Evolutionary conservation across 2,888 invertebrate species (phyloP), one percentile per base, ranked within the genome.

Genomic region (Xanthia icteritia): DNA sequence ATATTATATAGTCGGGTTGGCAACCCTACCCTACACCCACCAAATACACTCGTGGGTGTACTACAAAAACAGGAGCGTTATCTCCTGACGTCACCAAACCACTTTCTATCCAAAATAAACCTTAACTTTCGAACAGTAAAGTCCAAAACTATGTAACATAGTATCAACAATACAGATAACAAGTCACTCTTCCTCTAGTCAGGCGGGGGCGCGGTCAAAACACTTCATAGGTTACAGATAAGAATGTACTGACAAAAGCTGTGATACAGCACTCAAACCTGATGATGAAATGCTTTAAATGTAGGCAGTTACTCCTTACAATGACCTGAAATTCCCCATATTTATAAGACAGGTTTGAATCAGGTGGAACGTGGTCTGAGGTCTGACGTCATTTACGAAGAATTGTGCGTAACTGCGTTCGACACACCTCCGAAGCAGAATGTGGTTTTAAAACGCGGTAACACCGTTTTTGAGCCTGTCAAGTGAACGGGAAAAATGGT

Each of bases 171-270:
- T 64, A n/a, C 15, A 71, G 72, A 86, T 86, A 86, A 60, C 72
- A 1, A 66, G 13, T 48, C 31, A 73, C 39, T 79, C 45, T 78
- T 73, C 54, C 58, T 67, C 11, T 73, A 69, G 87, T 87, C 87
- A 60, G 68, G 0, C 72, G 85, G 87, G 66, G 88, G 87, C 87
- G 85, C 87, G 85, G 85, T 87, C 87, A 85, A 84, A 84, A 69
- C 85, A 84, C 77, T 80, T 63, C 71, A 86, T 75, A 73, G 72
- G 79, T 86, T 64, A 86, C 23, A 15, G 85, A 84, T 87, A 84
- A 84, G 48, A n/a, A 64, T 48, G 42, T 69, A 75, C 66, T 64
- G 15, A 42, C 36, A 67, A 66, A 73, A 75, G 48, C 71, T 72
- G 36, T 66, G 72, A 69, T 72, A 65, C 54, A 48, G 20, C 56